Percentiles rank a stretch among this genome's conserved stretches.
Conservation (phyloP, 2,113 vertebrate species). For the Amphiprion percula region DNA sequence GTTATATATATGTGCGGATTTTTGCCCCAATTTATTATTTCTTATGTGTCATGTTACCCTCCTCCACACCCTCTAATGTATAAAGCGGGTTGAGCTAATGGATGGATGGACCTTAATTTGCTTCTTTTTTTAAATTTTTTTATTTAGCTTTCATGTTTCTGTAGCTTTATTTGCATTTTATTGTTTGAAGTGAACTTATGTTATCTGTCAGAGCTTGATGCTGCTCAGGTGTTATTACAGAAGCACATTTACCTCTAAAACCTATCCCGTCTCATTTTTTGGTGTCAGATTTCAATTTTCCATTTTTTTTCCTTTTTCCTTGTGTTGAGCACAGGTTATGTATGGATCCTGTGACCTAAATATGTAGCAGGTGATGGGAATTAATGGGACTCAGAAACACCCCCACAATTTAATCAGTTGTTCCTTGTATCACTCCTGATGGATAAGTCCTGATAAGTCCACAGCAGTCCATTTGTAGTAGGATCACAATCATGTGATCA, state of each 20-base stretch:
- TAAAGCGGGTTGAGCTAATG: not conserved
- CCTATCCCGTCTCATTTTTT: not conserved
- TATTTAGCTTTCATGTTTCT: conserved; percentile 4
- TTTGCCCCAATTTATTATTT: conserved; percentile 4
- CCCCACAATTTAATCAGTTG: too few species aligned
- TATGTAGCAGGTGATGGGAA: too few species aligned
- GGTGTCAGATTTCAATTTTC: too few species aligned
- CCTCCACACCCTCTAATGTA: not conserved
- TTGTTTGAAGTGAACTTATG: conserved; percentile 6
- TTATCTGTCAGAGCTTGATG: conserved; percentile 37
- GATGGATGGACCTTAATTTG: not conserved
- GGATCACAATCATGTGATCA: too few species aligned
- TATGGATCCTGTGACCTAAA: too few species aligned
- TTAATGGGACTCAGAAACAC: too few species aligned
- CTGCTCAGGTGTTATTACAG: conserved; percentile 49
- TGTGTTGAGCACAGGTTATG: too few species aligned
- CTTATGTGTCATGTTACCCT: not conserved
- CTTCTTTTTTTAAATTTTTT: conserved; percentile 27
- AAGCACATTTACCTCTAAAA: conserved; percentile 24
- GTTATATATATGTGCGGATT: not conserved
- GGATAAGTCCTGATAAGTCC: too few species aligned
- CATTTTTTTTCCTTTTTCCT: too few species aligned
- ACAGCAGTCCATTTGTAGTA: too few species aligned
- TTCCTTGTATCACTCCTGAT: too few species aligned
- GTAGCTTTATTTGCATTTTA: conserved; percentile 44